Percentiles rank a stretch among this genome's conserved stretches.
Evolutionary conservation across 2,888 invertebrate genomes (phyloP).

Genomic region (Axea sp.): DNA sequence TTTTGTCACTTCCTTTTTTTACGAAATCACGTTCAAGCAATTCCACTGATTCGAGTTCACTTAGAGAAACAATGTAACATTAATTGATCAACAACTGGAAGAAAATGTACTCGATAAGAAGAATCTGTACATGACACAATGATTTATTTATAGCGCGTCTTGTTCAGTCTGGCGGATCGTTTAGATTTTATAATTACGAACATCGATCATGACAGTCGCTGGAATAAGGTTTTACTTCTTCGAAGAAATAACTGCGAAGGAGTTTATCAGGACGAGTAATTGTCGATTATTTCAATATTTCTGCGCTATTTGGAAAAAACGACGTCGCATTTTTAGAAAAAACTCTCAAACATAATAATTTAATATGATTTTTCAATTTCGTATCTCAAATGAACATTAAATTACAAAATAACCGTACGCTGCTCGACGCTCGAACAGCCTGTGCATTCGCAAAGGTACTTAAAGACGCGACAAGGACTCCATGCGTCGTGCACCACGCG

Average conservation of each 20-base stretch:
- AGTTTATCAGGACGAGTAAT: no score
- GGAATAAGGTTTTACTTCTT: no score
- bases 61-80: no score
- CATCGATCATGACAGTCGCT: slow-evolving; percentile 20
- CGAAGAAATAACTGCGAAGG: no score
- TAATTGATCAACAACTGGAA: no score
- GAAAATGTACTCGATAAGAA: not conserved
- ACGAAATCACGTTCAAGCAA: no score
- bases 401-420: slow-evolving; percentile 43
- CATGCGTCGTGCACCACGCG: slow-evolving; percentile 27
- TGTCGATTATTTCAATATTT: no score
- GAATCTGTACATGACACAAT: slow-evolving; percentile 6
- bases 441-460: slow-evolving; percentile 48
- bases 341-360: slow-evolving; percentile 15
- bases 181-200: slow-evolving; percentile 22
- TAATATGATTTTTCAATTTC: slow-evolving; percentile 39
- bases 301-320: no score
- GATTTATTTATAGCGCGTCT: slow-evolving; percentile 38
- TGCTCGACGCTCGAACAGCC: slow-evolving; percentile 18
- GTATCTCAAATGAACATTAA: slow-evolving; percentile 11
- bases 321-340: no score
- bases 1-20: no score
- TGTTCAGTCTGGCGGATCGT: slow-evolving; percentile 8
- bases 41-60: no score
- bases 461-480: slow-evolving; percentile 57